A percentile compares a stretch with the other conserved stretches of the same genome.
Evolutionary conservation across 2,888 invertebrate species (phyloP).

Genomic region (Elegia similella): DNA sequence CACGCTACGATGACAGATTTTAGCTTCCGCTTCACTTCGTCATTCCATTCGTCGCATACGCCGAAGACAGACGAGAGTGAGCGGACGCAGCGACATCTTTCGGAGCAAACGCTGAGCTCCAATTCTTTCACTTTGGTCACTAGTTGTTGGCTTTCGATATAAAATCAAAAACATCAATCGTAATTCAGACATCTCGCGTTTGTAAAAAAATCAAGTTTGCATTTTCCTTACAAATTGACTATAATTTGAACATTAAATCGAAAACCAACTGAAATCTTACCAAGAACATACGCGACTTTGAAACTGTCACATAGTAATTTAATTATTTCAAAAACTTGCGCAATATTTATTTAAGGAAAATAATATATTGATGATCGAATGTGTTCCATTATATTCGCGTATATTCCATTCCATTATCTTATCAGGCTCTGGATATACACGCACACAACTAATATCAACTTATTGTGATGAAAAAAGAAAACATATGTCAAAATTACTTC

Average conservation of each 20-base stretch:
- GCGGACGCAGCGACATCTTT: neutral
- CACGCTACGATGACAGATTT: conserved; percentile 13
- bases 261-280: conserved; percentile 5
- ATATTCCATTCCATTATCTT: neutral
- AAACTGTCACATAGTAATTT: neutral
- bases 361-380: too few species aligned
- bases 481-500: too few species aligned
- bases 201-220: neutral
- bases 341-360: too few species aligned
- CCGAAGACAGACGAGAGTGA: neutral
- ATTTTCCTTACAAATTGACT: neutral
- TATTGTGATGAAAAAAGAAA: too few species aligned
- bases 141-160: conserved; percentile 3
- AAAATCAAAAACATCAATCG: neutral
- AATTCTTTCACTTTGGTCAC: conserved; percentile 3
- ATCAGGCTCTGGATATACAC: neutral
- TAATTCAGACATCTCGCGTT: neutral
- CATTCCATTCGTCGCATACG: neutral
- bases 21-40: neutral
- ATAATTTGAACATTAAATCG: neutral
- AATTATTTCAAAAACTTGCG: too few species aligned
- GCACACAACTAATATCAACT: neutral
- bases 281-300: neutral
- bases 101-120: conserved; percentile 21
- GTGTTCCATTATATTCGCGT: neutral